These are phyloP conservation scores for Lasius fuliginosus DNA, from an alignment of 2,888 invertebrate genomes.

Conservation along the genomic window DNA sequence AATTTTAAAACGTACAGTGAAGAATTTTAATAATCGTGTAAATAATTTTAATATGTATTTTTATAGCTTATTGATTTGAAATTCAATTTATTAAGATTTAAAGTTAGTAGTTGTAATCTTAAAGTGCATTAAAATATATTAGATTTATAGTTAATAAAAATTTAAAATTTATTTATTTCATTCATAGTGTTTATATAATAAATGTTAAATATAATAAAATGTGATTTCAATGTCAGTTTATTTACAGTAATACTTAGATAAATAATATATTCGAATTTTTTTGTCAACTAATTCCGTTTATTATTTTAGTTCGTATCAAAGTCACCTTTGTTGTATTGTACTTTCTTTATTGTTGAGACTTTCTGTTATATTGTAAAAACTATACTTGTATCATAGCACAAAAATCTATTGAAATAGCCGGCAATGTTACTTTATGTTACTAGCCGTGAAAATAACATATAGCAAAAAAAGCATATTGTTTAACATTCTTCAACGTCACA, in stretches of 20 bases:
- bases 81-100: neutral
- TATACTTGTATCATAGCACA: too few relatives aligned
- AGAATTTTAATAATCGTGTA: neutral
- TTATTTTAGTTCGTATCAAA: neutral
- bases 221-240: neutral
- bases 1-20: neutral
- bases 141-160: neutral
- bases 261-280: neutral
- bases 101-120: neutral
- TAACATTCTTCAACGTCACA: too few relatives aligned
- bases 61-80: neutral
- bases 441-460: too few relatives aligned
- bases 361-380: too few relatives aligned
- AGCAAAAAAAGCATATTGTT: too few relatives aligned
- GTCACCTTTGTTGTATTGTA: neutral
- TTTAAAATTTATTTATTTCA: neutral
- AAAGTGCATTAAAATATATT: neutral
- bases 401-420: too few relatives aligned
- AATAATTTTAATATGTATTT: neutral
- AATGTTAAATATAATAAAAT: neutral
- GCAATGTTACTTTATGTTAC: too few relatives aligned
- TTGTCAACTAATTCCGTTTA: neutral
- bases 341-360: too few relatives aligned
- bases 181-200: neutral
- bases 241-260: neutral